Percentiles rank a stretch among this genome's conserved stretches.
Conservation (phyloP, 2,797 vertebrate genomes). For the Podarcis siculus region DNA sequence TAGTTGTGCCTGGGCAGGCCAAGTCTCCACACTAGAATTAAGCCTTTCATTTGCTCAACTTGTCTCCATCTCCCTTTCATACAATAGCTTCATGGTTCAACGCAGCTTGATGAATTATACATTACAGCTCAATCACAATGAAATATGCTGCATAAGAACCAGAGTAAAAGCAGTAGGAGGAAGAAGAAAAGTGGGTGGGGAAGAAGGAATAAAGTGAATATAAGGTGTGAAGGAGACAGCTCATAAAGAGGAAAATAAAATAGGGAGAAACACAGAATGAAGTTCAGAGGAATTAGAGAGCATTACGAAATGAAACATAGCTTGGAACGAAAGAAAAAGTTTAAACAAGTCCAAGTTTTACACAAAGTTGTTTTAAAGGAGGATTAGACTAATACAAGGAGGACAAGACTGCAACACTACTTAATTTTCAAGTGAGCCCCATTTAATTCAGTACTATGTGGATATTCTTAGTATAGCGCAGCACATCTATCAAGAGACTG, state of each 20-base stretch:
- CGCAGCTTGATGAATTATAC: slow-evolving; percentile 34
- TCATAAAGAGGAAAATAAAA: slow-evolving; percentile 25
- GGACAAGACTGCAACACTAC: neutral
- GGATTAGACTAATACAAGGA: neutral
- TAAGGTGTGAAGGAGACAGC: slow-evolving; percentile 12
- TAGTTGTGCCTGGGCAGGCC: slow-evolving; percentile 52
- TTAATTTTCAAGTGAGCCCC: neutral
- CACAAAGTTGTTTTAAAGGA: neutral
- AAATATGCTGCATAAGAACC: slow-evolving; percentile 31
- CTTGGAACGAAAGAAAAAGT: slow-evolving; percentile 16
- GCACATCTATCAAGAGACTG: too few species aligned
- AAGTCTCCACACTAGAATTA: slow-evolving; percentile 61
- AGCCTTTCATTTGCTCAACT: slow-evolving; percentile 55
- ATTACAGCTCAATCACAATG: slow-evolving; percentile 39
- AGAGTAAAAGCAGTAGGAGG: neutral
- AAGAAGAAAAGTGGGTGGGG: neutral
- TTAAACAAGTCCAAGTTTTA: neutral
- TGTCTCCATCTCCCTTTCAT: neutral
- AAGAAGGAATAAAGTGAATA: slow-evolving; percentile 34
- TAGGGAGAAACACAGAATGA: slow-evolving; percentile 28
- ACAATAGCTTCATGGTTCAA: slow-evolving; percentile 47
- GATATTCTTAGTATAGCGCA: too few species aligned
- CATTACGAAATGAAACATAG: slow-evolving; percentile 50
- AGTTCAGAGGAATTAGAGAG: slow-evolving; percentile 36
- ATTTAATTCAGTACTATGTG: neutral